These are phyloP conservation scores for Siniperca knerii DNA, from an alignment of 2,113 vertebrate genomes.

Conservation along the genomic window DNA sequence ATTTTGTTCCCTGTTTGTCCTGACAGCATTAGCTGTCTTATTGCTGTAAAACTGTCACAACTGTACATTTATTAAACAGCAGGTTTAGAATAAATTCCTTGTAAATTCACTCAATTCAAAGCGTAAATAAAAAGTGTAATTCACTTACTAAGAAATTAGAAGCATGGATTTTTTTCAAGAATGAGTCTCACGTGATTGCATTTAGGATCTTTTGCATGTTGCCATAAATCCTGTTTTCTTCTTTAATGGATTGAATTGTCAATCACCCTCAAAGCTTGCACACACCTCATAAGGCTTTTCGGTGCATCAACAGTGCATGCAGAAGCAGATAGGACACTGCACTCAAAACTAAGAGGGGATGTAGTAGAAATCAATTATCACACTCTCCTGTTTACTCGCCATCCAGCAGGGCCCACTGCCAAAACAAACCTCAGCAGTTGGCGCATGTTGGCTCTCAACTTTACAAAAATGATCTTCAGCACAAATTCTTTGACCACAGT, in stretches of 20 bases:
- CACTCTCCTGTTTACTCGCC: conserved; percentile 41
- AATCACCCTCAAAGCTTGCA: conserved; percentile 11
- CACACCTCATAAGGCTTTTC: conserved; percentile 57
- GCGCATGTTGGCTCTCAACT: conserved; percentile 9
- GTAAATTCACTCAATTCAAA: neutral
- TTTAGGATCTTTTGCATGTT: neutral
- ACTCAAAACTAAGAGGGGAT: conserved; percentile 36
- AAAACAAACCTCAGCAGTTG: conserved; percentile 48
- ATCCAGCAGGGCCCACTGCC: conserved; percentile 42
- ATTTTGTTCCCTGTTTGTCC: neutral
- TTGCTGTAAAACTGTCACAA: conserved; percentile 6
- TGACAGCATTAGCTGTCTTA: neutral
- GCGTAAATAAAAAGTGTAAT: neutral
- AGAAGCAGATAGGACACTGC: conserved; percentile 50
- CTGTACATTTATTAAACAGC: neutral
- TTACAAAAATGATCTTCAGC: conserved; percentile 18
- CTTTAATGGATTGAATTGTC: conserved; percentile 16
- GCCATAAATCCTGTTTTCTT: conserved; percentile 26
- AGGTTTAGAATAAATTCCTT: neutral
- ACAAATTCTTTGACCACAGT: conserved; percentile 5
- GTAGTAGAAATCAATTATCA: conserved; percentile 52
- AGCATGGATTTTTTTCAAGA: neutral
- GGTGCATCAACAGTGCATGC: conserved; percentile 64
- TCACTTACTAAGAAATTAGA: neutral
- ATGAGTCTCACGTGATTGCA: neutral